Evolutionary conservation across 2,888 invertebrate species (phyloP), one percentile per base, ranked within the genome.

Genomic region (Punctoribates punctum): DNA sequence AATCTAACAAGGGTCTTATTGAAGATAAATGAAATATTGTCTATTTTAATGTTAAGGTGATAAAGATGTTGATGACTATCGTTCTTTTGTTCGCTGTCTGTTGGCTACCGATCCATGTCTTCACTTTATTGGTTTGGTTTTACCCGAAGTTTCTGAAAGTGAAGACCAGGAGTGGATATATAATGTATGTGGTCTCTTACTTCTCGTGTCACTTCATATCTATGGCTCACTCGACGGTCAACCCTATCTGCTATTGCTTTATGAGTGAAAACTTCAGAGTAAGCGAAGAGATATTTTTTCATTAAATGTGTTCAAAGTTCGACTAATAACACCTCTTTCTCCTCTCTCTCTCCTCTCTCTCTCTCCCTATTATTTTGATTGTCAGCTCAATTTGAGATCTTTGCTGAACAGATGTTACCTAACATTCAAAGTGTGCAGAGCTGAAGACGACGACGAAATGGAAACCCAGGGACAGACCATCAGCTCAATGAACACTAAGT

Each of bases 91-190:
- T 75, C 23, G 34, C 34, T 23, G 46, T 75, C 23, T 75, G 75
- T 75, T 75, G 75, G 75, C 42, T 72, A 8, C 75, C 75, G 20
- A 75, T 75, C n/a, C 72, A 75, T 51, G 46, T 75, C n/a, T 73
- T 75, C 23, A 75, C 11, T 20, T 34, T 75, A 17, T 34, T 51
- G 42, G 51, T 75, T 8, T 72, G 72, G 38, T 72, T 75, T 27
- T 34, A 51, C 11, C 73, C 72, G 11, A 73, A 38, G 1, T 46
- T 75, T 13, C 25, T 75, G 2, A 54, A 75, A 51, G 57, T 46
- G 34, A 48, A 62, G 38, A 62, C 72, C 9, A 4, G 48, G 11
- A 13, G 13, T 8, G 17, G 8, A n/a, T 17, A 62, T 0, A 46
- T 4, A 1, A 5, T 51, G 11, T 75, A 34, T 23, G 70, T 72